Conservation (phyloP, 2,888 invertebrate species). For the Choristoneura rosaceana region DNA sequence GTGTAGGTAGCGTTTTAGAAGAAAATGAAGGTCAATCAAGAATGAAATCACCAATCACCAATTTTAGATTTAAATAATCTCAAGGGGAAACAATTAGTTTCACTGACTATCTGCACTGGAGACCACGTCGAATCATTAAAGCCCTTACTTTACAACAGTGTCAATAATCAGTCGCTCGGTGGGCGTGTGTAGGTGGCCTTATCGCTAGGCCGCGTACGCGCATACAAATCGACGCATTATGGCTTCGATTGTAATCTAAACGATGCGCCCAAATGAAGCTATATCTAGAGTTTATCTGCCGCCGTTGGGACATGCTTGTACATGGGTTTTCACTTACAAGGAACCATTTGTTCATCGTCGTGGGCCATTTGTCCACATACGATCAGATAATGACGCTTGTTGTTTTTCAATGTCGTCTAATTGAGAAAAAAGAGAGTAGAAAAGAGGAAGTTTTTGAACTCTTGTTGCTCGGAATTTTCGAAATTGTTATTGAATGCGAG, state of each 20-base stretch:
- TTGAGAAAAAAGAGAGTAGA: neutral
- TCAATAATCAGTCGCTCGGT: constrained; percentile 42
- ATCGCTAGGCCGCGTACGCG: constrained; percentile 68
- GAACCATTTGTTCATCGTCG: neutral
- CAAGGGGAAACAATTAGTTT: constrained; percentile 19
- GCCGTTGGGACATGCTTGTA: constrained; percentile 28
- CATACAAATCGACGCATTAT: constrained; percentile 78
- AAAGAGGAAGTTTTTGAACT: too few relatives aligned
- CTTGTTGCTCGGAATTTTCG: too few relatives aligned
- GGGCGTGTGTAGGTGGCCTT: constrained; percentile 60
- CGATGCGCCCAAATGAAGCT: constrained; percentile 71
- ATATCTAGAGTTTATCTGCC: constrained; percentile 64
- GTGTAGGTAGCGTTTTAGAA: too few relatives aligned
- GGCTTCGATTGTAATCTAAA: constrained; percentile 69
- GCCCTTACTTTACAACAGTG: constrained; percentile 34
- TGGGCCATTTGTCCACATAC: neutral
- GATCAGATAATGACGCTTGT: neutral
- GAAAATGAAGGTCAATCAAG: too few relatives aligned
- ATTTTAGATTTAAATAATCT: neutral
- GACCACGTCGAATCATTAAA: constrained; percentile 33
- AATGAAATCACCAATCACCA: too few relatives aligned
- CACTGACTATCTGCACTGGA: constrained; percentile 11
- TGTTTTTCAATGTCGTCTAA: neutral
- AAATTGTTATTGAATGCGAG: too few relatives aligned
- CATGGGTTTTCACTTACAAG: constrained; percentile 29